Conservation (phyloP, 2,888 invertebrate species). For the Strigamia transsilvanica region DNA sequence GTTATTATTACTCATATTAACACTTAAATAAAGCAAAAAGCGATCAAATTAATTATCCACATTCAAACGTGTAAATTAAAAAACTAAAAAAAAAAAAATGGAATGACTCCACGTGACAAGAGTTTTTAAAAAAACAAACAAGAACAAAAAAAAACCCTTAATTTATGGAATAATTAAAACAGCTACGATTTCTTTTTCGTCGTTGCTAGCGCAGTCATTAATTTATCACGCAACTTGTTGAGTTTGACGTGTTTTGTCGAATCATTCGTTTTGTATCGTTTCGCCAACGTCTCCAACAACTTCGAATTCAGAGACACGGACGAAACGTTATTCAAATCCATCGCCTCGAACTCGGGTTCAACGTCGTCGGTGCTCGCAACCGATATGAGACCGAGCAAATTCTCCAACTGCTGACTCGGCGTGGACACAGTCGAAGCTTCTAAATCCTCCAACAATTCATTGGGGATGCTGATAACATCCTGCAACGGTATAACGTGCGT, state of each 20-base stretch:
- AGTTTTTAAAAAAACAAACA: not conserved
- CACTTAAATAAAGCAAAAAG: too few relatives aligned
- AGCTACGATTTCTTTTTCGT: not conserved
- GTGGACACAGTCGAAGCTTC: not conserved
- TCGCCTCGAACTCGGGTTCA: not conserved
- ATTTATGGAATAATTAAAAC: not conserved
- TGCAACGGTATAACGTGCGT: conserved; percentile 15
- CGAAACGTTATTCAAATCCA: not conserved
- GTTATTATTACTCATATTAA: too few relatives aligned
- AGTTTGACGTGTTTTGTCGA: not conserved
- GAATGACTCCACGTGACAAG: not conserved
- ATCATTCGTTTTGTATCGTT: not conserved
- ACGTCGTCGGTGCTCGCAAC: not conserved
- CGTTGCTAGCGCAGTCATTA: conserved; percentile 25
- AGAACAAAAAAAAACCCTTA: not conserved
- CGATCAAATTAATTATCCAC: too few relatives aligned
- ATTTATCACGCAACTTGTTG: conserved; percentile 27
- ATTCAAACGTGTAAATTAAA: too few relatives aligned
- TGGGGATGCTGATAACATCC: conserved; percentile 17
- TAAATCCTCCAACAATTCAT: not conserved
- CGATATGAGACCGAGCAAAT: not conserved
- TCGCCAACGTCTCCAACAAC: not conserved
- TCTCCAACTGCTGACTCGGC: conserved; percentile 3
- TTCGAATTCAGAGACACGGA: not conserved
- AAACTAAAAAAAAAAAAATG: too few relatives aligned